Base-by-base conservation (phyloP, 1,140 invertebrate genomes). In the Drusus annulatus region DNA sequence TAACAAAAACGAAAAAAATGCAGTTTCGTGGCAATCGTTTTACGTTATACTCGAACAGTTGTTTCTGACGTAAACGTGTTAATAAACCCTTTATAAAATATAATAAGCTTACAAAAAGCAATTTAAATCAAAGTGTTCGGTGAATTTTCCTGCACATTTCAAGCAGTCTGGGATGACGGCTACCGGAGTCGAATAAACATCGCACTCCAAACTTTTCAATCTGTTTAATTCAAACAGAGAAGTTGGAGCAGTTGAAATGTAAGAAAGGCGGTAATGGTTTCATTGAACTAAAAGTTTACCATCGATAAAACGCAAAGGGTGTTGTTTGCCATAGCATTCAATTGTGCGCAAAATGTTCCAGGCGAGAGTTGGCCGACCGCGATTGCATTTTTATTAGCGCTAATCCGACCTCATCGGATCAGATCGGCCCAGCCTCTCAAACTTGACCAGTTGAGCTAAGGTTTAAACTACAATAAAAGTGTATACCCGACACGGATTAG, bases 291-390 rank as follows among this genome's bases (percentile, higher is more conserved):
- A 77, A 77, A 77, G 28, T 77, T 77, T 50, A 77, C 51, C 58
- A 77, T 77, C 75, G 75, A 63, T 63, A 77, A 77, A 77, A 65
- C 28, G 73, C 56, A 77, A 77, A 45, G 79, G 74, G 36, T 45
- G 36, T 10, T 76, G 79, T 69, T 78, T 76, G 80, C 77, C 69
- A 74, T 78, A 71, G 54, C 73, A 81, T 81, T 79, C 80, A 81
- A 81, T 79, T 81, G 80, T 73, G 76, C 52, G 63, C 76, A 81
- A 81, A 81, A 65, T 74, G 69, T 75, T 74, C n/a, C 65, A 69
- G 58, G 51, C 31, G 16, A 28, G 28, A 28, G n/a, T 58, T 31
- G 36, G 8, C 68, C 62, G 19, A 23, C 56, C 78, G 77, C 76
- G 56, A 79, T 79, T 60, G 68, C 63, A 65, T 80, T 77, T 77